phyloP scores from a whole-genome alignment of 2,797 vertebrate genomes.

The Holocentrus rufus region DNA sequence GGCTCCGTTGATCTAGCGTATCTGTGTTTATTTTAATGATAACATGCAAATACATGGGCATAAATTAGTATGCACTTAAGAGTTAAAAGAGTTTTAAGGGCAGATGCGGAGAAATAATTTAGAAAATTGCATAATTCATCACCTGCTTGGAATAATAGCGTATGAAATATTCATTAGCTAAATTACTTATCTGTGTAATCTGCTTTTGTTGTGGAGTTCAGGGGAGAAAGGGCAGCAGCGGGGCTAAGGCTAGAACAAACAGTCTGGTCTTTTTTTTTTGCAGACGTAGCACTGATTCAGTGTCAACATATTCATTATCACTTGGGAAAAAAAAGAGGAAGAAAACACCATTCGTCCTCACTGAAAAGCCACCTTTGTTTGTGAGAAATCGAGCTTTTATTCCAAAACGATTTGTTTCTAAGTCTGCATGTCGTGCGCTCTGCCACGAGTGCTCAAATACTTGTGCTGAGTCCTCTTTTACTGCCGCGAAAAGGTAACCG shows the following conservation, averaged over 20 bases:
- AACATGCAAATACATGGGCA: constrained; percentile 56
- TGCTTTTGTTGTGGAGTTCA: constrained; percentile 74
- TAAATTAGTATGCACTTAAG: constrained; percentile 52
- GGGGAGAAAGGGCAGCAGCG: constrained; percentile 59
- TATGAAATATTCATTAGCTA: constrained; percentile 79
- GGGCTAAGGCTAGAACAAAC: constrained; percentile 60
- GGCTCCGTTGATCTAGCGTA: constrained; percentile 8
- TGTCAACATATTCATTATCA: constrained; percentile 57
- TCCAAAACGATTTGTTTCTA: constrained; percentile 25
- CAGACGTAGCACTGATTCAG: constrained; percentile 38
- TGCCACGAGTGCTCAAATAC: constrained; percentile 12
- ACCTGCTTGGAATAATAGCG: constrained; percentile 73
- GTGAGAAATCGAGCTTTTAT: constrained; percentile 37
- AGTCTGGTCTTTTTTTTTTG: constrained; percentile 57
- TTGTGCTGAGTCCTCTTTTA: constrained; percentile 28
- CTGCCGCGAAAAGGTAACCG: constrained; percentile 37
- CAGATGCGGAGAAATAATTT: constrained; percentile 67
- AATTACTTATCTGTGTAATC: constrained; percentile 75
- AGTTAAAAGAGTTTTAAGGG: constrained; percentile 68
- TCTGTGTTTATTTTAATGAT: constrained; percentile 59
- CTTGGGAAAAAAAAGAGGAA: constrained; percentile 24
- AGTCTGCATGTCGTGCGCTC: constrained; percentile 21
- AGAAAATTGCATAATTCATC: constrained; percentile 77
- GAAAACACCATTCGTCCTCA: constrained; percentile 23
- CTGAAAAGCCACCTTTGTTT: constrained; percentile 38